Base-by-base conservation (phyloP, 2,797 vertebrate species). In the Rachycentron canadum region DNA sequence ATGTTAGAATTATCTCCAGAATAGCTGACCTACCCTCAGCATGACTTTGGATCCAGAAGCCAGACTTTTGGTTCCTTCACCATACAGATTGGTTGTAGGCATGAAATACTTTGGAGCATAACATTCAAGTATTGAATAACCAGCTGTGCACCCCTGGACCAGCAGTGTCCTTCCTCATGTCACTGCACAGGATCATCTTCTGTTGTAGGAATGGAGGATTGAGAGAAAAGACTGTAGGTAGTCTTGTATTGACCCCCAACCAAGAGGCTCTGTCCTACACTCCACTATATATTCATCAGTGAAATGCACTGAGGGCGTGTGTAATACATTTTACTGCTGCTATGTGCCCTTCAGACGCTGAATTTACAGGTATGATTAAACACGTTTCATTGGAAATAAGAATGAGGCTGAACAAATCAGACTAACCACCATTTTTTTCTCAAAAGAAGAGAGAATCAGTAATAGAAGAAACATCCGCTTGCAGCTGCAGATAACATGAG, bases 181-280 rank as follows among this genome's bases (percentile, higher is more conserved):
- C n/a, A n/a, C n/a, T n/a, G n/a, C n/a, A n/a, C n/a, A n/a, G n/a
- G n/a, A n/a, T n/a, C n/a, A n/a, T n/a, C n/a, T n/a, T n/a, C n/a
- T 32, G 32, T 32, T 32, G 32, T 32, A 32, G n/a, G n/a, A 32
- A 32, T 32, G 32, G 32, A 32, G 32, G 32, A 32, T 32, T 16
- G 69, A 87, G 74, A 89, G 36, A 61, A 71, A 87, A 70, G 81
- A 69, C 57, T 36, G 52, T 57, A 36, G 58, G 64, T 40, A 76
- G 78, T 81, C 53, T n/a, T n/a, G n/a, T n/a, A n/a, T n/a, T n/a
- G 65, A 83, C 77, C 84, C 73, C 43, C 56, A 50, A 57, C 50
- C 49, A 25, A 21, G 30, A 72, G 71, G 76, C 69, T 65, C 41
- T 63, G 52, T 32, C 64, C 63, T 2, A 5, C 57, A 58, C 65